Conservation (phyloP, 1,140 invertebrate genomes). For the Nasonia vitripennis region DNA sequence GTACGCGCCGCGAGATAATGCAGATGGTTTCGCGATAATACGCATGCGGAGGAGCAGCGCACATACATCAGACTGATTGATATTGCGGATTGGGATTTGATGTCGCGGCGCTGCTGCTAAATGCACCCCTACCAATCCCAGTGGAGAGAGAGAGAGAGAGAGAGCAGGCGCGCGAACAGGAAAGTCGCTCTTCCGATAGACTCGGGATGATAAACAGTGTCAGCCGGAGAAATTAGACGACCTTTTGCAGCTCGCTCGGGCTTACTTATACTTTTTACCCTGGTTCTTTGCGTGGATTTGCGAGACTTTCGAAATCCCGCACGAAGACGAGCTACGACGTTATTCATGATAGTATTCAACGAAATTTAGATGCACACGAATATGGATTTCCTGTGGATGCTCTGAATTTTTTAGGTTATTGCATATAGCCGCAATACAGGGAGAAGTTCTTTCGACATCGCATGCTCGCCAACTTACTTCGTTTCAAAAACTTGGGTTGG, state of each 20-base stretch:
- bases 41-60: neutral
- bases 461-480: neutral
- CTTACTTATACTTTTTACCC: neutral
- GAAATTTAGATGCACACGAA: too few species aligned
- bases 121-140: neutral
- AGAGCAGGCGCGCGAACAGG: neutral
- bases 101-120: neutral
- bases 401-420: neutral
- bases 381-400: too few species aligned
- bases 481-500: too few species aligned
- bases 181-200: neutral
- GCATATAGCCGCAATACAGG: neutral
- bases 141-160: neutral
- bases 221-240: neutral
- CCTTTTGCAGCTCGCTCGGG: neutral
- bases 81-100: neutral
- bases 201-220: neutral
- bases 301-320: neutral
- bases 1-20: constrained; percentile 35
- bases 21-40: constrained; percentile 7
- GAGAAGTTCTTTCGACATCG: neutral
- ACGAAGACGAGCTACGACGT: neutral
- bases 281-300: neutral
- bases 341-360: neutral
- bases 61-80: constrained; percentile 28